Conservation (phyloP, 2,888 invertebrate species). For the Pterostichus madidus region DNA sequence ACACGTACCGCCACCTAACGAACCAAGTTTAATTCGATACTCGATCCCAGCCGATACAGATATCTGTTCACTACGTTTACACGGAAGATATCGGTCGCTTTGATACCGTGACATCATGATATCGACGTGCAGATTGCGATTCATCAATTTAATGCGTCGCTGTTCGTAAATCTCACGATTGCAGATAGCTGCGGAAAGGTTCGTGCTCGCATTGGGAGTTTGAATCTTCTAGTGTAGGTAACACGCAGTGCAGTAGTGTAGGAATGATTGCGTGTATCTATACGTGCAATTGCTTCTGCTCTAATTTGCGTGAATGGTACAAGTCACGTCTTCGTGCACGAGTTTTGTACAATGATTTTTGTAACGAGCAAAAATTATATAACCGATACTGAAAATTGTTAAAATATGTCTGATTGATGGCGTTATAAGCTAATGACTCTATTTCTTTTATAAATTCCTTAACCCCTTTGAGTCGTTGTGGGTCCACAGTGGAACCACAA, state of each 20-base stretch:
- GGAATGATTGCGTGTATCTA: not conserved
- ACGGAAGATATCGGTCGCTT: not conserved
- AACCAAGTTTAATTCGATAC: constrained; percentile 57
- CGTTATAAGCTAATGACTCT: too few relatives aligned
- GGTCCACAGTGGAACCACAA: too few relatives aligned
- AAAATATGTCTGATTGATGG: too few relatives aligned
- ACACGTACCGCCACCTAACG: constrained; percentile 35
- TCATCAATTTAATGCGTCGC: constrained; percentile 23
- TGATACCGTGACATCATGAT: too few relatives aligned
- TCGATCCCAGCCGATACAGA: constrained; percentile 30
- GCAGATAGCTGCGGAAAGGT: not conserved
- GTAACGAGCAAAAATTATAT: too few relatives aligned
- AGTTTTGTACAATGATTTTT: too few relatives aligned
- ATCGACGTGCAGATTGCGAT: not conserved
- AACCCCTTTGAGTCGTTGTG: too few relatives aligned
- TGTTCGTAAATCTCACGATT: constrained; percentile 11
- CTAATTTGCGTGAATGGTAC: too few relatives aligned
- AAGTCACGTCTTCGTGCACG: too few relatives aligned
- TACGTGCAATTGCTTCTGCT: not conserved
- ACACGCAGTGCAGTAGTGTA: constrained; percentile 14
- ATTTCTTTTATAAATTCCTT: too few relatives aligned
- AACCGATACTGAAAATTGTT: too few relatives aligned
- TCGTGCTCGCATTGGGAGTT: not conserved
- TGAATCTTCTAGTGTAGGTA: not conserved
- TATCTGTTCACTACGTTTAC: constrained; percentile 40